Conservation (phyloP, 2,888 invertebrate genomes). For the Hedya salicella region DNA sequence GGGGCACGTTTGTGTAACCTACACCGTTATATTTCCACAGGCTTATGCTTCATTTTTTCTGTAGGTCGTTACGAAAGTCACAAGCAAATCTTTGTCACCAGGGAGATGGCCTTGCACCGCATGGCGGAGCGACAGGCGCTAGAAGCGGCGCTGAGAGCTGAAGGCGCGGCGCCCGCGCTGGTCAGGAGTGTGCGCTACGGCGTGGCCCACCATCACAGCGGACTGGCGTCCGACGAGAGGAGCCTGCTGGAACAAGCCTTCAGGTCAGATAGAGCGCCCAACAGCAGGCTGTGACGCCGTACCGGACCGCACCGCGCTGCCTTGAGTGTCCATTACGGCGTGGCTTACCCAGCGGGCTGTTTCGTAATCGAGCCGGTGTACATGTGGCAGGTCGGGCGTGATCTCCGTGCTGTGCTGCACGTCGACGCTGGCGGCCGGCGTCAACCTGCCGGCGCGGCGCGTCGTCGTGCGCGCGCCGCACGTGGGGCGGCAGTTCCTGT, state of each 20-base stretch:
- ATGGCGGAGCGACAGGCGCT: constrained; percentile 58
- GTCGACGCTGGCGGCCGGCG: constrained; percentile 98
- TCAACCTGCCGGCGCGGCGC: constrained; percentile 96
- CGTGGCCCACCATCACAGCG: constrained; percentile 97
- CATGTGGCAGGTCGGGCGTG: constrained; percentile 87
- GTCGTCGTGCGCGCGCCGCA: constrained; percentile 95
- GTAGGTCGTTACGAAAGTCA: too few relatives aligned
- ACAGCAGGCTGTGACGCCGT: constrained; percentile 77
- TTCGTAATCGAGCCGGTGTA: too few relatives aligned
- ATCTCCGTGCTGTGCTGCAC: constrained; percentile 96
- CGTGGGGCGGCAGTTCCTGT: constrained; percentile 90
- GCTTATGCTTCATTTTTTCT: too few relatives aligned
- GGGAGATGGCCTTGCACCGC: constrained; percentile 59
- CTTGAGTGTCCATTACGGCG: constrained; percentile 90
- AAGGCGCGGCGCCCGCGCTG: constrained; percentile 88
- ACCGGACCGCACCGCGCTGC: constrained; percentile 87
- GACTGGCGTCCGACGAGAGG: constrained; percentile 94
- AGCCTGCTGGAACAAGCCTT: constrained; percentile 93
- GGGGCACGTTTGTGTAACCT: too few relatives aligned
- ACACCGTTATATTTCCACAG: too few relatives aligned
- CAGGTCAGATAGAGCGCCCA: constrained; percentile 57
- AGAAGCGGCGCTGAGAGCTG: constrained; percentile 84
- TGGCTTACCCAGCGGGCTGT: constrained; percentile 96
- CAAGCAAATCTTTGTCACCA: too few relatives aligned
- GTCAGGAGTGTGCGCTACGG: constrained; percentile 90